phyloP scores from a whole-genome alignment of 2,797 vertebrate species.

The Platyrinchus mystaceus region DNA sequence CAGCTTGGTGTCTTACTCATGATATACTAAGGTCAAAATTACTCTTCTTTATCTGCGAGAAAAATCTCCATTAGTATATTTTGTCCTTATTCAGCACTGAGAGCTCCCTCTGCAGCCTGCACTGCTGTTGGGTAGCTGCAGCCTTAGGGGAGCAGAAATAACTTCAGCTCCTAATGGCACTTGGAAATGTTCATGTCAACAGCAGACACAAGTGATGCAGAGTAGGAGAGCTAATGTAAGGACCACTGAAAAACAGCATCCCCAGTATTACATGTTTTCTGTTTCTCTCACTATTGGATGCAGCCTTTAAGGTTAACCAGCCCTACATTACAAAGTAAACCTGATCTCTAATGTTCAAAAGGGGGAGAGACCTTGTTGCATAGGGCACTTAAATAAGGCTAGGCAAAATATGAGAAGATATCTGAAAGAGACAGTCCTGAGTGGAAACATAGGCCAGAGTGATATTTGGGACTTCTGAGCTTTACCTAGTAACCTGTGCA shows the following conservation, averaged over 20 bases:
- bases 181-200: not conserved
- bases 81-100: not conserved
- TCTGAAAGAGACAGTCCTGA: not conserved
- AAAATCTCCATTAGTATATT: not conserved
- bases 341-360: not conserved
- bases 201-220: not conserved
- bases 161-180: not conserved
- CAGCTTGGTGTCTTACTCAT: not conserved
- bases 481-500: not conserved
- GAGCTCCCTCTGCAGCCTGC: not conserved
- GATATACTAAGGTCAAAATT: slow-evolving; percentile 20
- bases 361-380: not conserved
- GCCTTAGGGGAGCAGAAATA: not conserved
- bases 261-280: not conserved
- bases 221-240: not conserved
- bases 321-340: not conserved
- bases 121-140: not conserved
- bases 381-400: not conserved
- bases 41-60: not conserved
- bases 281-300: not conserved
- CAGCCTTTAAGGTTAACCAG: not conserved
- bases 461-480: not conserved
- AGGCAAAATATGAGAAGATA: not conserved
- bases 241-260: not conserved
- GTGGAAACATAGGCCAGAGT: not conserved